Evolutionary conservation across 92 coral and sea anemone genomes (phyloP).

Genomic region (Scolanthus callimorphus): DNA sequence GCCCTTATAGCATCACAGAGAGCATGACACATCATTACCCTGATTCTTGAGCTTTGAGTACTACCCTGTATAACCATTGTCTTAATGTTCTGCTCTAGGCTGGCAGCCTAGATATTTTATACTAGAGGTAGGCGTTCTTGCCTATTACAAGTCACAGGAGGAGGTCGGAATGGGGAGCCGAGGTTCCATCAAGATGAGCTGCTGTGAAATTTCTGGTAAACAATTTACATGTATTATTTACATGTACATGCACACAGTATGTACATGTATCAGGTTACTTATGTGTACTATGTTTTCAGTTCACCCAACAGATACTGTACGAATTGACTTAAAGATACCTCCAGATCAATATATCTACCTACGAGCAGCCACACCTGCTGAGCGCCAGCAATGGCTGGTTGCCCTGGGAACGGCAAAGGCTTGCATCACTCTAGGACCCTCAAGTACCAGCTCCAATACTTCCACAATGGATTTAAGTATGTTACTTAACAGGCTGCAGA

Average conservation of each 20-base stretch:
- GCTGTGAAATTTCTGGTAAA: conserved; percentile 98
- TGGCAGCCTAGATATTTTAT: conserved; percentile 99
- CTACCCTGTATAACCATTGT: neutral
- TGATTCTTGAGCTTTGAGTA: neutral
- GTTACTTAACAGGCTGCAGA: too few species aligned
- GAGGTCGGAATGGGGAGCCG: conserved; percentile 94
- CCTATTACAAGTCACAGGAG: conserved; percentile 94
- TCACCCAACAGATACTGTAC: conserved; percentile 82
- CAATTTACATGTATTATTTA: too few species aligned
- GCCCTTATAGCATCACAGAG: too few species aligned
- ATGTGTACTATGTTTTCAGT: conserved; percentile 28
- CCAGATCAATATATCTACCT: conserved; percentile 97
- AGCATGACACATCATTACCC: too few species aligned
- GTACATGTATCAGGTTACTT: too few species aligned
- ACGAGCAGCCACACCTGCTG: conserved; percentile 95
- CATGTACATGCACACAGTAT: too few species aligned
- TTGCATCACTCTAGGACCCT: conserved; percentile 72
- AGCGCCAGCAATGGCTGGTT: conserved; percentile 98
- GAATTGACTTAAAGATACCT: conserved; percentile 92
- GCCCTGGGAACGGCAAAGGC: conserved; percentile 99
- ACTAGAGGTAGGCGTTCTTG: conserved; percentile 89
- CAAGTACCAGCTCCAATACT: conserved; percentile 82
- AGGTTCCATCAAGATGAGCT: conserved; percentile 96
- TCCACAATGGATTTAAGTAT: too few species aligned
- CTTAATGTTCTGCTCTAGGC: conserved; percentile 62